Evolutionary conservation across 2,888 invertebrate genomes (phyloP).

Genomic region (Dicranocentrus wangi): DNA sequence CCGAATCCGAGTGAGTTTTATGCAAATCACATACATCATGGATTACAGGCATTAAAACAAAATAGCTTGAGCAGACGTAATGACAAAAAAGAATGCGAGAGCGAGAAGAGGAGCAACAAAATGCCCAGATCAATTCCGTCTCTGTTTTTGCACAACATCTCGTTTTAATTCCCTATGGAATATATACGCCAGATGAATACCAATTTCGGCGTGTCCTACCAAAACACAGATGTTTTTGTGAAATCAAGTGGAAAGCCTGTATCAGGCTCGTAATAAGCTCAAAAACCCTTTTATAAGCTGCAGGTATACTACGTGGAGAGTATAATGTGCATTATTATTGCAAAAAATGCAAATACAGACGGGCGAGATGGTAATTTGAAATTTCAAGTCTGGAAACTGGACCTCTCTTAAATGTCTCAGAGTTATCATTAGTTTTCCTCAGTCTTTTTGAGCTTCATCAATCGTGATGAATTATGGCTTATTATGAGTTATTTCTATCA

Average conservation of each 20-base stretch:
- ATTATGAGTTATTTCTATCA: constrained; percentile 37
- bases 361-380: not conserved
- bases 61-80: not conserved
- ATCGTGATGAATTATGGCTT: constrained; percentile 36
- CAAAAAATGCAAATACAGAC: constrained; percentile 10
- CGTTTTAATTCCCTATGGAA: constrained; percentile 19
- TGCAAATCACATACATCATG: constrained; percentile 34
- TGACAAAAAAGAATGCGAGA: not conserved
- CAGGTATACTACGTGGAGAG: too few relatives aligned
- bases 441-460: not conserved
- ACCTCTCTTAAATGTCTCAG: not conserved
- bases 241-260: not conserved
- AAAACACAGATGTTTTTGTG: not conserved
- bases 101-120: not conserved
- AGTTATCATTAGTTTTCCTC: not conserved
- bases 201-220: not conserved
- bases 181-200: constrained; percentile 3
- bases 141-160: not conserved
- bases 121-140: not conserved
- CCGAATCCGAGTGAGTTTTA: constrained; percentile 12
- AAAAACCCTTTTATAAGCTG: not conserved
- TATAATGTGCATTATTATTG: constrained; percentile 31
- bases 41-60: constrained; percentile 16
- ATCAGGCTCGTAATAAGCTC: not conserved
- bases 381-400: constrained; percentile 1